A percentile compares a stretch with the other conserved stretches of the same genome.
These are phyloP conservation scores for Bombus terrestris DNA, from an alignment of 1,140 invertebrate species.

Conservation along the genomic window DNA sequence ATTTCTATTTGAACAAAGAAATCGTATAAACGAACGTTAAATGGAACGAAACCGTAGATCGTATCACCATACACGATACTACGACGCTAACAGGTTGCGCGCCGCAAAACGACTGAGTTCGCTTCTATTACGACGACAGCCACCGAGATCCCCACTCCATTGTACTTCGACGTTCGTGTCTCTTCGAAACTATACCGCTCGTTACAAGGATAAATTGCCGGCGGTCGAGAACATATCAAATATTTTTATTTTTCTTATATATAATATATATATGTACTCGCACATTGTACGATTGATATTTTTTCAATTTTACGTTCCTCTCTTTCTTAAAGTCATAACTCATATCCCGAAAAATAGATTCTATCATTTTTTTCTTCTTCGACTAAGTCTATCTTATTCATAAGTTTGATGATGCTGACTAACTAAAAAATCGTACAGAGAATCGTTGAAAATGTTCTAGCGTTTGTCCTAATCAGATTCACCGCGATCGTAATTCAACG, in stretches of 20 bases:
- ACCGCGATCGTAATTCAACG: conserved; percentile 21
- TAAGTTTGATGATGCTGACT: not conserved
- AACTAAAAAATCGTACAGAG: not conserved
- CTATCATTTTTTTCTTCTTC: not conserved
- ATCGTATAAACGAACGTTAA: not conserved
- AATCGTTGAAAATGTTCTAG: not conserved
- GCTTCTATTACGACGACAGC: conserved; percentile 33
- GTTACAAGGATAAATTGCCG: conserved; percentile 24
- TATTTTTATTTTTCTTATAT: not conserved
- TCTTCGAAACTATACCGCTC: not conserved
- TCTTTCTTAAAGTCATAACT: not conserved
- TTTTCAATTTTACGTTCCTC: not conserved
- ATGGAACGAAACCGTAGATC: not conserved
- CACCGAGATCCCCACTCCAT: conserved; percentile 22
- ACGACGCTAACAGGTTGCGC: conserved; percentile 68
- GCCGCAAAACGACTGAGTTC: conserved; percentile 74
- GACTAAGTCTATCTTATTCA: too few relatives aligned
- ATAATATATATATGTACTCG: not conserved
- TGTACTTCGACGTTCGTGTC: not conserved
- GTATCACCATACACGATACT: not conserved
- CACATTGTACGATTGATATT: not conserved
- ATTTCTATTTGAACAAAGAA: not conserved
- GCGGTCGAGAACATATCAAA: not conserved
- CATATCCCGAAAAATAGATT: not conserved
- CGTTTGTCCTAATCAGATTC: conserved; percentile 24